Percentiles rank a stretch among this genome's conserved stretches.
These are phyloP conservation scores for Conomelus anceps DNA, from an alignment of 2,888 invertebrate species.

Conservation along the genomic window DNA sequence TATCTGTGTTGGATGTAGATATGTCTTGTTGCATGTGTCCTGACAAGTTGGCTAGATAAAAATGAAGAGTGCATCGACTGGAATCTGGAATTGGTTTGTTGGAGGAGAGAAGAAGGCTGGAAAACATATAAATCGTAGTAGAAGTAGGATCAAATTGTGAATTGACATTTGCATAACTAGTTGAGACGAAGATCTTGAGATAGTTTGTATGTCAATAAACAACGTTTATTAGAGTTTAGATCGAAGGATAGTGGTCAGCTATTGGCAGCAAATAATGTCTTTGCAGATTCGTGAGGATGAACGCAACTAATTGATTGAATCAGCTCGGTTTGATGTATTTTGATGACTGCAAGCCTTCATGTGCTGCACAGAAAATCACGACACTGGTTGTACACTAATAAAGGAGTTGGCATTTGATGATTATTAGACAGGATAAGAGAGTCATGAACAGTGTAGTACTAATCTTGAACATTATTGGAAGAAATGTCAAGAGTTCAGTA, in stretches of 20 bases:
- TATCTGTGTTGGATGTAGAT: neutral
- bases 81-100: neutral
- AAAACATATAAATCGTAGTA: neutral
- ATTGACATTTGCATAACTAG: neutral
- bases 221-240: neutral
- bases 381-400: neutral
- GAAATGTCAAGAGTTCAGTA: neutral
- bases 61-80: neutral
- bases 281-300: neutral
- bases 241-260: neutral
- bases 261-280: neutral
- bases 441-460: neutral
- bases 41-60: neutral
- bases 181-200: neutral
- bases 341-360: neutral
- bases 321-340: neutral
- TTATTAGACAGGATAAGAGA: neutral
- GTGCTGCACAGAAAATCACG: neutral
- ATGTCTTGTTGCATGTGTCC: neutral
- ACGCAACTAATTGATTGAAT: neutral
- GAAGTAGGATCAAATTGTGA: neutral
- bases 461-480: neutral
- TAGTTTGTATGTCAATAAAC: neutral
- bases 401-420: neutral
- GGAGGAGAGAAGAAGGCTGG: neutral